Evolutionary conservation across 2,113 vertebrate species (phyloP).

Genomic region (Orthonyx spaldingii): DNA sequence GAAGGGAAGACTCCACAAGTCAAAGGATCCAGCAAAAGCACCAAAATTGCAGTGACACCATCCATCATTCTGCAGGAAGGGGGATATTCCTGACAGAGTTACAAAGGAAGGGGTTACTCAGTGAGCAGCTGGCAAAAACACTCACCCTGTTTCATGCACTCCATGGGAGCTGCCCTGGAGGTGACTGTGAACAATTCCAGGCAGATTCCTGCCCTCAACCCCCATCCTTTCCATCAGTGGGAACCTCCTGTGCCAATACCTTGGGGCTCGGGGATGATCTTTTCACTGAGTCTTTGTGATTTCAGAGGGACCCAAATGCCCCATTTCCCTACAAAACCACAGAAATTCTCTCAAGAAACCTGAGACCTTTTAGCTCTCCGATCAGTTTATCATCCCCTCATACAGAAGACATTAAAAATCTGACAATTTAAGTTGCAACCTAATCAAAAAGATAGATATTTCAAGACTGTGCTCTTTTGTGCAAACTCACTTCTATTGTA

Average conservation of each 20-base stretch:
- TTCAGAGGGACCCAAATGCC: not conserved
- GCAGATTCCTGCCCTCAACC: not conserved
- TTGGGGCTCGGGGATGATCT: not conserved
- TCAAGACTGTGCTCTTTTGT: not conserved
- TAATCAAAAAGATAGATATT: not conserved
- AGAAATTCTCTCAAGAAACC: not conserved
- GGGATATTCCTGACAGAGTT: not conserved
- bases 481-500: not conserved
- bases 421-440: not conserved
- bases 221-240: not conserved
- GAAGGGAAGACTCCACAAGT: not conserved
- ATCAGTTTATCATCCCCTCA: not conserved
- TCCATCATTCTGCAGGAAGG: not conserved
- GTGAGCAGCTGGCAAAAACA: not conserved
- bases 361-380: not conserved
- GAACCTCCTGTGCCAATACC: not conserved
- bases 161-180: not conserved
- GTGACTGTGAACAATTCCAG: not conserved
- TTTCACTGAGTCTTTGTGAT: not conserved
- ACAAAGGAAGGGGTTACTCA: not conserved
- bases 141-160: rapidly evolving
- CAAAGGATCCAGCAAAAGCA: not conserved
- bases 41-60: not conserved
- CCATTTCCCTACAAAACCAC: not conserved
- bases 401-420: not conserved